Evolutionary conservation across 2,113 vertebrate genomes (phyloP).

Genomic region (Alouatta palliata): DNA sequence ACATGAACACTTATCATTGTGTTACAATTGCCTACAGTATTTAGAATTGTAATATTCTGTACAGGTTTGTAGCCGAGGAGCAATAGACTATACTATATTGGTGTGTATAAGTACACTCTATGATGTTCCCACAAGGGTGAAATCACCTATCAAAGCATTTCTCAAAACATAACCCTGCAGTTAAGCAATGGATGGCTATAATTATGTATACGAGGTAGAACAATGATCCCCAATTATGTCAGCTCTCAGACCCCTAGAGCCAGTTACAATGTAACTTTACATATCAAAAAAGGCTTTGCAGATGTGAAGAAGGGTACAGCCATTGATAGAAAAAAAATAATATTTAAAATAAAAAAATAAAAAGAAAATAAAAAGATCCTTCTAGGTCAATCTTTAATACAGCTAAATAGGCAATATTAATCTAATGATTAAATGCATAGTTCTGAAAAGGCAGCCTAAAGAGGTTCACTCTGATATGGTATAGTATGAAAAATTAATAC

Average conservation of each 20-base stretch:
- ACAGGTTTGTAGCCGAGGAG: not conserved
- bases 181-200: not conserved
- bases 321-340: not conserved
- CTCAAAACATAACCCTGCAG: not conserved
- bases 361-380: too few relatives aligned
- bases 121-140: not conserved
- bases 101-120: not conserved
- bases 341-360: too few relatives aligned
- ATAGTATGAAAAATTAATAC: not conserved
- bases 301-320: not conserved
- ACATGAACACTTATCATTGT: not conserved
- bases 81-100: not conserved
- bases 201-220: not conserved
- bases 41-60: not conserved
- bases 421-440: not conserved
- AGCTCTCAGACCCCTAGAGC: not conserved
- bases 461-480: not conserved
- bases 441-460: not conserved
- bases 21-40: not conserved
- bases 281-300: not conserved
- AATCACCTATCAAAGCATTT: not conserved
- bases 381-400: not conserved
- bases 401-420: not conserved
- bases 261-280: not conserved
- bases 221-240: too few relatives aligned